Percentiles rank a stretch among this genome's conserved stretches.
phyloP scores from a whole-genome alignment of 2,888 invertebrate species.

The Stenodera caucasica region DNA sequence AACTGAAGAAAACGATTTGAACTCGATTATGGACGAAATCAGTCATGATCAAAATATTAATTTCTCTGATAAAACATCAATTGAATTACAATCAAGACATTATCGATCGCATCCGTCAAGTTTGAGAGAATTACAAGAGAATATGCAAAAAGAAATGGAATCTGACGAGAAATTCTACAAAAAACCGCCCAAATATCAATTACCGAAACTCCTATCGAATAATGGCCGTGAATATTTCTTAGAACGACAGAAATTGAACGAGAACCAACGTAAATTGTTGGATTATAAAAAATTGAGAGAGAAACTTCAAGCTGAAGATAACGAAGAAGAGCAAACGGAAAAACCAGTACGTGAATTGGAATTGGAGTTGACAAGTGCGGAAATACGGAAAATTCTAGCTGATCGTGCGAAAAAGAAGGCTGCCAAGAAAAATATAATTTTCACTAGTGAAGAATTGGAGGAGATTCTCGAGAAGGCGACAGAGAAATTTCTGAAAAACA shows the following conservation, averaged over 20 bases:
- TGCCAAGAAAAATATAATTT: conserved; percentile 39
- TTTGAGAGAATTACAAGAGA: conserved; percentile 28
- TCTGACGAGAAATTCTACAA: conserved; percentile 43
- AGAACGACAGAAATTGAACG: conserved; percentile 31
- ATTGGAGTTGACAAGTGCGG: conserved; percentile 39
- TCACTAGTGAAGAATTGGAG: conserved; percentile 46
- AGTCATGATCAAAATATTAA: conserved; percentile 51
- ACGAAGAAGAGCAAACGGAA: background rate
- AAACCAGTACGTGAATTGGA: conserved; percentile 16
- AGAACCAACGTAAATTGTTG: conserved; percentile 25
- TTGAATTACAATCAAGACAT: conserved; percentile 42
- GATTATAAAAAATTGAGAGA: conserved; percentile 27
- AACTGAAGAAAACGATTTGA: conserved; percentile 43
- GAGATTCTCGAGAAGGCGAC: conserved; percentile 42
- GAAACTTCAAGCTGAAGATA: conserved; percentile 20
- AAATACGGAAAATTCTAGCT: conserved; percentile 46
- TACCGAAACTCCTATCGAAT: conserved; percentile 17
- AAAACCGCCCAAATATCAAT: conserved; percentile 24
- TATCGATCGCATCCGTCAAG: conserved; percentile 19
- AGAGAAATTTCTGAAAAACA: conserved; percentile 34
- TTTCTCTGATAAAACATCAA: conserved; percentile 54
- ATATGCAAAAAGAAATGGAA: conserved; percentile 45
- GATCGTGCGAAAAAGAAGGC: conserved; percentile 45
- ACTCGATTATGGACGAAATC: conserved; percentile 43
- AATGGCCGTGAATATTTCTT: background rate